Evolutionary conservation across 64 coral and sea anemone genomes (phyloP), one percentile per base, ranked within the genome.

Genomic region (Actinia equina): DNA sequence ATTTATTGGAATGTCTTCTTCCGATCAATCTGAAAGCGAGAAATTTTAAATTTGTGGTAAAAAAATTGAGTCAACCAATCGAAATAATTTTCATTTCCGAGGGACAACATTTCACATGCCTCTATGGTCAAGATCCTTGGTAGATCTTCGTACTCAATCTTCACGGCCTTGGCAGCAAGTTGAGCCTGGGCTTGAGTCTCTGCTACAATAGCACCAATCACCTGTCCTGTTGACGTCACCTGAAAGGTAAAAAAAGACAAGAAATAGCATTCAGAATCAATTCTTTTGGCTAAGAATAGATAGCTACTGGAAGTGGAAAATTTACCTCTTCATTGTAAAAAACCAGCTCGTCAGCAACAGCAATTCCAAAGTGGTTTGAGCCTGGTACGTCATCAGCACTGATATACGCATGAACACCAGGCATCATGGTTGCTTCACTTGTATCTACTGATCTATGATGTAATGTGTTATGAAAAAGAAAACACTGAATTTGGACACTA

Each of bases 161-260:
- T 94, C 17, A 98, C 92, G 27, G 83, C 86, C 79, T 94, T 91
- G 7, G 86, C 95, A 27, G 95, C 92, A 79, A 86, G 86, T 86
- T 98, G 92, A 60, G 95, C 95, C 92, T 98, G 88, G 60, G 92
- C 88, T 63, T 98, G 95, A 57, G 95, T 98, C 41, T 98, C 82
- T 55, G 95, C 95, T 7, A 88, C 58, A 82, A 98, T 78, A 61
- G 80, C 95, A 60, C 92, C 95, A 77, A 98, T 98, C 42, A 89
- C 52, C 77, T 98, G 95, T 16, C 95, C 95, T n/a, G 91, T 91
- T 64, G 91, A 98, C 30, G 95, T 98, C 82, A 98, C 95, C 95
- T 98, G 43, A 12, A 65, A 46, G 22, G 19, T 13, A 25, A 83
- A 10, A 0, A 87, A 25, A 77, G 20, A 57, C 15, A 63, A 51